Conservation (phyloP, 2,797 vertebrate species). For the Poeciliopsis paucimaculata region DNA sequence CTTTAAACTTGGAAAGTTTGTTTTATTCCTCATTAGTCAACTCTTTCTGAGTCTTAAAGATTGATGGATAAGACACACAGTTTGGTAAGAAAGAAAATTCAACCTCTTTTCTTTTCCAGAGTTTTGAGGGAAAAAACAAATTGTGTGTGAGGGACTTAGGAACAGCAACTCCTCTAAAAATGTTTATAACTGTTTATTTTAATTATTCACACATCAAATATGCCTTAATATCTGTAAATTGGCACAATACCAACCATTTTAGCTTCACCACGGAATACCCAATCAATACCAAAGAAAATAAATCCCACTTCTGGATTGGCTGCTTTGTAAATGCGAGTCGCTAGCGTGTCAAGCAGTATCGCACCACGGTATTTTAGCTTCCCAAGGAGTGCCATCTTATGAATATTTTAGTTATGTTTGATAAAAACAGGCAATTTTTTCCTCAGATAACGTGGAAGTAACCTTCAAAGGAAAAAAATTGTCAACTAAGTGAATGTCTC, state of each 20-base stretch:
- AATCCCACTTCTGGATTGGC: background rate
- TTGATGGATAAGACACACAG: background rate
- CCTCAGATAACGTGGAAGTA: background rate
- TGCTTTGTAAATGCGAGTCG: background rate
- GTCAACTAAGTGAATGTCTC: background rate
- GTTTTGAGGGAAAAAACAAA: background rate
- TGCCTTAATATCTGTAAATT: background rate
- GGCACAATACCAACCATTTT: background rate
- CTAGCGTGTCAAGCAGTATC: background rate
- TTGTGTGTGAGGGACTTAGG: background rate
- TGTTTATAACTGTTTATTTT: background rate
- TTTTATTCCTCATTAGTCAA: conserved; percentile 12
- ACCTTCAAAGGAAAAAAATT: background rate
- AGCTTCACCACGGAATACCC: background rate
- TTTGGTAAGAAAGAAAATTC: background rate
- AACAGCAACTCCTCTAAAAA: background rate
- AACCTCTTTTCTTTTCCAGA: background rate
- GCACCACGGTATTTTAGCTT: background rate
- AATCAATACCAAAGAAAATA: background rate
- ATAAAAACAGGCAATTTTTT: background rate
- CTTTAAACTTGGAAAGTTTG: conserved; percentile 14
- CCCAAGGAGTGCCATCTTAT: background rate
- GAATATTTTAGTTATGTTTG: background rate
- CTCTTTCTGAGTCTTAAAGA: background rate
- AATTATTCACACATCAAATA: background rate